Conservation (phyloP, 2,888 invertebrate species). For the Chesias legatella region DNA sequence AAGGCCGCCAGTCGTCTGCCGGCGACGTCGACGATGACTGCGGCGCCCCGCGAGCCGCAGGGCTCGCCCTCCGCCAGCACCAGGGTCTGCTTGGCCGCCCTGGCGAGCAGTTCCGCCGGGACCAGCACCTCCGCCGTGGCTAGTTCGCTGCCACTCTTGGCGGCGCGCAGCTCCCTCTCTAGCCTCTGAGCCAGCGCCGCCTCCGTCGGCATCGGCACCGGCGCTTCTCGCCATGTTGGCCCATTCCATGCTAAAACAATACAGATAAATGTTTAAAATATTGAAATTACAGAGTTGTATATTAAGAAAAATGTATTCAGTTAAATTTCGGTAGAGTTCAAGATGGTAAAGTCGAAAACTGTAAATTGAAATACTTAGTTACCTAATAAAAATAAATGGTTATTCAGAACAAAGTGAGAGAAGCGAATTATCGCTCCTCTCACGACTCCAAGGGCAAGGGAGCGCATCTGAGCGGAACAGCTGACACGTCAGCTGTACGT, state of each 20-base stretch:
- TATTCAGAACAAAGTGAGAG: conserved; percentile 15
- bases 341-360: not conserved
- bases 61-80: conserved; percentile 93
- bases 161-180: conserved; percentile 88
- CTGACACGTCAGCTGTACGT: conserved; percentile 62
- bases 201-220: conserved; percentile 79
- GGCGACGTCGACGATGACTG: conserved; percentile 91
- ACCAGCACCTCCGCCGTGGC: conserved; percentile 92
- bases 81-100: conserved; percentile 89
- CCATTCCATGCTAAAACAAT: conserved; percentile 71
- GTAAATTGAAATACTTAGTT: not conserved
- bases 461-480: conserved; percentile 55
- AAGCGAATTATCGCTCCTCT: conserved; percentile 29
- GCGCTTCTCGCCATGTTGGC: conserved; percentile 70
- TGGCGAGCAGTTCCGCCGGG: conserved; percentile 89
- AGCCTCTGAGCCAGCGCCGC: conserved; percentile 87
- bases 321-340: not conserved
- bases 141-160: conserved; percentile 88
- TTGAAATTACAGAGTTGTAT: no score
- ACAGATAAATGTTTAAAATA: conserved; percentile 39
- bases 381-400: conserved; percentile 1
- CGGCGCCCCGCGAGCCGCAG: conserved; percentile 92
- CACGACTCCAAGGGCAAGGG: conserved; percentile 43
- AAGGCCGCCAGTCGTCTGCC: conserved; percentile 89
- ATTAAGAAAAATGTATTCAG: no score